phyloP scores from a whole-genome alignment of 2,113 vertebrate species.

The Vidua macroura region DNA sequence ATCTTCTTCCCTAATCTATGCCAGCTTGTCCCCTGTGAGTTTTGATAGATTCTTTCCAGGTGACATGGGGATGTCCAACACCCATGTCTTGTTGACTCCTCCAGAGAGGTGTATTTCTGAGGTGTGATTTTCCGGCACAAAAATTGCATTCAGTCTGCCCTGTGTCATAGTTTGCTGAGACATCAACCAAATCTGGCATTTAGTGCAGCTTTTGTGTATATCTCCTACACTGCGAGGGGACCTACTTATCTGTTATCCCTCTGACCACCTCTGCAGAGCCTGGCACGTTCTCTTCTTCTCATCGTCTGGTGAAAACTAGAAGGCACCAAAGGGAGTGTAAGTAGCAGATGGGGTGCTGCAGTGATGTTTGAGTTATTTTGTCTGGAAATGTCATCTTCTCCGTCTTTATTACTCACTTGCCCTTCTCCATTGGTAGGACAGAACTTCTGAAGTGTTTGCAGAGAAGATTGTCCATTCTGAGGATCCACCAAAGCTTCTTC shows the following conservation, averaged over 20 bases:
- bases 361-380: background rate
- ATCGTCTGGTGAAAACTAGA: background rate
- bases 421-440: background rate
- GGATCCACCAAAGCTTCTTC: background rate
- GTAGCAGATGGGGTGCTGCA: background rate
- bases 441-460: background rate
- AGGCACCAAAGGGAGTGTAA: background rate
- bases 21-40: background rate
- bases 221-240: background rate
- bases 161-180: background rate
- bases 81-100: background rate
- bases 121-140: background rate
- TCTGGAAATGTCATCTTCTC: background rate
- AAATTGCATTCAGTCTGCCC: background rate
- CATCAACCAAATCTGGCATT: background rate
- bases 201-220: background rate
- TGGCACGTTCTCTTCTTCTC: background rate
- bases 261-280: background rate
- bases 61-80: background rate
- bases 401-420: background rate
- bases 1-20: background rate
- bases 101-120: background rate
- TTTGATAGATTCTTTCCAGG: background rate
- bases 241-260: background rate
- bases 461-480: background rate